Percentiles rank a stretch among this genome's conserved stretches.
phyloP scores from a whole-genome alignment of 1,140 invertebrate species.

The Coelopa frigida region DNA sequence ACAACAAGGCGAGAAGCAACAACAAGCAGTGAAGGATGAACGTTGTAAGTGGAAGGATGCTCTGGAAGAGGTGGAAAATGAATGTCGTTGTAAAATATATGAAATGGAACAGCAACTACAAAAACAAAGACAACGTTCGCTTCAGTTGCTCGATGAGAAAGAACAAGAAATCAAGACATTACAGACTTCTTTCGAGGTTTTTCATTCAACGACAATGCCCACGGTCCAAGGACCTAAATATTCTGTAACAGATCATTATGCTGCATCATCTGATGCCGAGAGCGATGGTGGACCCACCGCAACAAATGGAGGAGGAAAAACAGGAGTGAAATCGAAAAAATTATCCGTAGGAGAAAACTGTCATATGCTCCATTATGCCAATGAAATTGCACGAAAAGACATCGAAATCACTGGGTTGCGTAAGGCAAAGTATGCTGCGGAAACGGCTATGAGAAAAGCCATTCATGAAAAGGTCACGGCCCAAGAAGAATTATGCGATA shows the following conservation, averaged over 20 bases:
- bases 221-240: background rate
- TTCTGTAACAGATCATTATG: conserved; percentile 14
- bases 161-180: conserved; percentile 67
- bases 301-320: conserved; percentile 18
- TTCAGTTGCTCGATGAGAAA: conserved; percentile 69
- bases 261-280: conserved; percentile 31
- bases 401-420: conserved; percentile 68
- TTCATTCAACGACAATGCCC: conserved; percentile 39
- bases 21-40: conserved; percentile 48
- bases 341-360: conserved; percentile 45
- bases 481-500: conserved; percentile 53
- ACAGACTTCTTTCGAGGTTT: conserved; percentile 53
- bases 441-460: conserved; percentile 59
- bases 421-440: conserved; percentile 63
- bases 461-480: conserved; percentile 52
- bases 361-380: conserved; percentile 74
- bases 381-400: conserved; percentile 73
- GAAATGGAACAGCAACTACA: conserved; percentile 67
- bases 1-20: conserved; percentile 47
- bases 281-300: conserved; percentile 17
- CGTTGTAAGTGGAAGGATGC: conserved; percentile 54
- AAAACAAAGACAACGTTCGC: conserved; percentile 69
- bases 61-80: conserved; percentile 48
- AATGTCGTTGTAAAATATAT: conserved; percentile 51
- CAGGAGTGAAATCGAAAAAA: conserved; percentile 37